phyloP scores from a whole-genome alignment of 2,113 vertebrate genomes.

The Hiodon tergisus region DNA sequence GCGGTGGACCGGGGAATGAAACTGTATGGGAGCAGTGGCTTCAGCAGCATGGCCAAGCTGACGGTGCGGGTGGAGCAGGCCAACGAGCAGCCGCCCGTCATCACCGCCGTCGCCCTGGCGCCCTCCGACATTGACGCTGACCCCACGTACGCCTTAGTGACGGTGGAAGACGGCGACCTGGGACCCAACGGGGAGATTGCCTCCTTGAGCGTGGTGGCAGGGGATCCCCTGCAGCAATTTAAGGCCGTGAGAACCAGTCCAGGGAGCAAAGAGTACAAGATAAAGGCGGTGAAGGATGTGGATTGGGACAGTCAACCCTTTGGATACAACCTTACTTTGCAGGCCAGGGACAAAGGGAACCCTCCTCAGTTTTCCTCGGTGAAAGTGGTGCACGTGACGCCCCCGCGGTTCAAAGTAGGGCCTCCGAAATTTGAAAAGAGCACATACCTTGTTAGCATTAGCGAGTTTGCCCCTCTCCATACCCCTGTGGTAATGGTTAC shows the following conservation, averaged over 20 bases:
- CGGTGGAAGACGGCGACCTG: slow-evolving; percentile 83
- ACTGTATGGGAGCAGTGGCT: slow-evolving; percentile 89
- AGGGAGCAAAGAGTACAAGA: slow-evolving; percentile 87
- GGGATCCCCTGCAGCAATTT: slow-evolving; percentile 85
- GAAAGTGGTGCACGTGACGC: slow-evolving; percentile 78
- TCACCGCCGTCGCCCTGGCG: slow-evolving; percentile 70
- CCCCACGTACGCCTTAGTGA: slow-evolving; percentile 80
- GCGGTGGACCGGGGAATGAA: slow-evolving; percentile 94
- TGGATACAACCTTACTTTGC: slow-evolving; percentile 91
- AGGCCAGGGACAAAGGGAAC: slow-evolving; percentile 92
- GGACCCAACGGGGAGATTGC: slow-evolving; percentile 88
- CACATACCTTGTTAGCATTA: slow-evolving; percentile 85
- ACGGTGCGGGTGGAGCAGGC: slow-evolving; percentile 83
- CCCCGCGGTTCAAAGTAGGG: slow-evolving; percentile 78
- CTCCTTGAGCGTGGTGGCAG: slow-evolving; percentile 86
- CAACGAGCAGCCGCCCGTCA: slow-evolving; percentile 78
- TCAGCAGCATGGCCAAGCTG: slow-evolving; percentile 93
- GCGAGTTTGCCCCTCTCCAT: slow-evolving; percentile 84
- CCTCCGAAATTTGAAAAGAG: slow-evolving; percentile 79
- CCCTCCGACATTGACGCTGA: slow-evolving; percentile 77
- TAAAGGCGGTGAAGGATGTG: slow-evolving; percentile 73
- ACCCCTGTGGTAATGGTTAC: slow-evolving; percentile 87
- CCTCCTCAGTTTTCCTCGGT: slow-evolving; percentile 84
- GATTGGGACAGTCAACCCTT: slow-evolving; percentile 88
- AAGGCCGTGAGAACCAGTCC: slow-evolving; percentile 78